phyloP scores from a whole-genome alignment of 2,113 vertebrate species.

The Mugil cephalus region DNA sequence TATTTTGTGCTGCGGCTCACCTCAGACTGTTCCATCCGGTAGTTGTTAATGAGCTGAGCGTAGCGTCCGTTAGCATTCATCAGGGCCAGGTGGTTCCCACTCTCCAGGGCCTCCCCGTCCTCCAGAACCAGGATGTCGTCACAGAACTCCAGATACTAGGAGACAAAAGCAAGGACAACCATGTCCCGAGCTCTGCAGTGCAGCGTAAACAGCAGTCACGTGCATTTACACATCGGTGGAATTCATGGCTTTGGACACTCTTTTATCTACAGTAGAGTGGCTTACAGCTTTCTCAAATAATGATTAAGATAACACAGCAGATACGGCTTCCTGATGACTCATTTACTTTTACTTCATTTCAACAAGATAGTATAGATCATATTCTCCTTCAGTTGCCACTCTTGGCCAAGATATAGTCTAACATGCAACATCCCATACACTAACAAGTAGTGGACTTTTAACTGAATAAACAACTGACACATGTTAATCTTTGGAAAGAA shows the following conservation, averaged over 20 bases:
- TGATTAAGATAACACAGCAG: neutral
- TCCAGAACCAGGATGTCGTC: slow-evolving; percentile 88
- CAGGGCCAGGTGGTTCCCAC: slow-evolving; percentile 82
- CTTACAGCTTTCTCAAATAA: neutral
- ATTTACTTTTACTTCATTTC: neutral
- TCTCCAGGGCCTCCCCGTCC: slow-evolving; percentile 84
- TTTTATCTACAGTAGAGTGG: too few species aligned
- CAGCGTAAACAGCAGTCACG: neutral
- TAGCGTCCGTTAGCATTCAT: slow-evolving; percentile 82
- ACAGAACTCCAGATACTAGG: slow-evolving; percentile 89
- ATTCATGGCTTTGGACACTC: neutral
- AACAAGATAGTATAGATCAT: neutral
- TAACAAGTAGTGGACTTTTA: too few species aligned
- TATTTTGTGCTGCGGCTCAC: slow-evolving; percentile 61
- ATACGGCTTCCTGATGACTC: neutral
- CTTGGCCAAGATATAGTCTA: too few species aligned
- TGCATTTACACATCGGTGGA: neutral
- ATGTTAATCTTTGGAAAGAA: too few species aligned
- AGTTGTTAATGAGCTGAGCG: slow-evolving; percentile 84
- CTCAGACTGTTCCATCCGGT: slow-evolving; percentile 78
- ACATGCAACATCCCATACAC: too few species aligned
- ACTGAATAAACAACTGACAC: too few species aligned
- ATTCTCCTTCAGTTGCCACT: too few species aligned
- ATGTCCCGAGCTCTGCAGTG: neutral
- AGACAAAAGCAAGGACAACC: neutral